phyloP scores from a whole-genome alignment of 1,140 invertebrate species.

The Caenorhabditis inopinata region DNA sequence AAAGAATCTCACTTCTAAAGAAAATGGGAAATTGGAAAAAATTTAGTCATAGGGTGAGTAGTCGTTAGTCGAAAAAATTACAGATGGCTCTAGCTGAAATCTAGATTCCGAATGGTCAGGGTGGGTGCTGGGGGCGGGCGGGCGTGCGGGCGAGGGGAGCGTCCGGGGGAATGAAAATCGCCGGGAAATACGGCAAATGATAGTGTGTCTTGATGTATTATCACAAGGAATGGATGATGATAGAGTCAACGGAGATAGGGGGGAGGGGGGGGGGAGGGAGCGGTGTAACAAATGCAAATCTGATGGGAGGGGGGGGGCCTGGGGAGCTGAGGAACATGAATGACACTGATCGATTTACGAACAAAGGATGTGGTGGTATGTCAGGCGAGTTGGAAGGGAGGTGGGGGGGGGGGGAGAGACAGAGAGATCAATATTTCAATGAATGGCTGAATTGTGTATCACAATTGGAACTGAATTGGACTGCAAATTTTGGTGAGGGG shows the following conservation, averaged over 20 bases:
- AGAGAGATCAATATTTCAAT: no score
- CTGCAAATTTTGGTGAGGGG: no score
- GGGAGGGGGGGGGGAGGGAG: not conserved
- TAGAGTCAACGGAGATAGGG: not conserved
- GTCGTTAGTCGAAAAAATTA: not conserved
- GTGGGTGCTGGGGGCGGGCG: not conserved
- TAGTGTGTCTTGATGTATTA: constrained; percentile 3
- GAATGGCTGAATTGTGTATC: no score
- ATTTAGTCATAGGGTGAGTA: not conserved
- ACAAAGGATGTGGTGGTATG: no score
- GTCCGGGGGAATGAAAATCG: no score
- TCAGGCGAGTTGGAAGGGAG: no score
- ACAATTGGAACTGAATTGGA: no score
- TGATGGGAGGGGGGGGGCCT: no score
- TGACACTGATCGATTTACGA: not conserved
- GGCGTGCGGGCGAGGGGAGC: not conserved
- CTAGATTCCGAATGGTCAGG: constrained; percentile 19
- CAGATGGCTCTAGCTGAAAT: not conserved
- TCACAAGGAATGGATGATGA: constrained; percentile 22
- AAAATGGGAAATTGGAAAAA: not conserved
- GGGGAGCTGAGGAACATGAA: not conserved
- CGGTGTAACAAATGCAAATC: not conserved
- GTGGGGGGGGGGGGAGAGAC: no score
- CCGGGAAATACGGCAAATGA: constrained; percentile 15
- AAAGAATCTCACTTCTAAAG: no score